Conservation (phyloP, 2,888 invertebrate species). For the Tetropium fuscum region DNA sequence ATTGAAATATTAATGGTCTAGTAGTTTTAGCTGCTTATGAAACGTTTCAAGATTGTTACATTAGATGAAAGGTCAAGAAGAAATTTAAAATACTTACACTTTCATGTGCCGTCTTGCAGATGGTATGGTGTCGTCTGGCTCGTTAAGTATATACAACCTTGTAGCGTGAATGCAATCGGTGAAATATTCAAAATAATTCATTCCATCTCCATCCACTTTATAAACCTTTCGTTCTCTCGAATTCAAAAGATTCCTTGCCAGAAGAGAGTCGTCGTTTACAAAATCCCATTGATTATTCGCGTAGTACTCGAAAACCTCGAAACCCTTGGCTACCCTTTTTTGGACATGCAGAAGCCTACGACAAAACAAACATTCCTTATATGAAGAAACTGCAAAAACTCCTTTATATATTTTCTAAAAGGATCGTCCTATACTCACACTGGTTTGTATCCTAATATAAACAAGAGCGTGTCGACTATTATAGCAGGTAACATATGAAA, state of each 20-base stretch:
- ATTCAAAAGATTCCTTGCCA: constrained; percentile 73
- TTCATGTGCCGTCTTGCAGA: constrained; percentile 84
- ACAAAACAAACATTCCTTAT: background rate
- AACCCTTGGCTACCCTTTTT: constrained; percentile 85
- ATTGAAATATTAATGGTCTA: too few relatives aligned
- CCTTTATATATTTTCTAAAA: background rate
- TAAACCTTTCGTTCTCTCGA: constrained; percentile 74
- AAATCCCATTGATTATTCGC: constrained; percentile 94
- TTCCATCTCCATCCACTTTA: constrained; percentile 76
- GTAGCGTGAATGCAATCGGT: constrained; percentile 85
- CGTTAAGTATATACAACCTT: constrained; percentile 84
- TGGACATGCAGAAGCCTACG: constrained; percentile 84
- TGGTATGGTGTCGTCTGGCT: constrained; percentile 83
- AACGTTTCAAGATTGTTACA: too few relatives aligned
- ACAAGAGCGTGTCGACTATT: constrained; percentile 82
- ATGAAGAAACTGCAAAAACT: background rate
- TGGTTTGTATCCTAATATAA: constrained; percentile 87
- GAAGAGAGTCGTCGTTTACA: constrained; percentile 75
- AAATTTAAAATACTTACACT: constrained; percentile 72
- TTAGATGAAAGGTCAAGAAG: too few relatives aligned
- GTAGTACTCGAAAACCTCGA: constrained; percentile 92
- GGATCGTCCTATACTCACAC: constrained; percentile 73
- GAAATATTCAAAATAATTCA: constrained; percentile 86
- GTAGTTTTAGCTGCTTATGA: too few relatives aligned
- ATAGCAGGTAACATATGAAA: constrained; percentile 94